Evolutionary conservation across 2,888 invertebrate genomes (phyloP).

Genomic region (Rhodophaea formosa): DNA sequence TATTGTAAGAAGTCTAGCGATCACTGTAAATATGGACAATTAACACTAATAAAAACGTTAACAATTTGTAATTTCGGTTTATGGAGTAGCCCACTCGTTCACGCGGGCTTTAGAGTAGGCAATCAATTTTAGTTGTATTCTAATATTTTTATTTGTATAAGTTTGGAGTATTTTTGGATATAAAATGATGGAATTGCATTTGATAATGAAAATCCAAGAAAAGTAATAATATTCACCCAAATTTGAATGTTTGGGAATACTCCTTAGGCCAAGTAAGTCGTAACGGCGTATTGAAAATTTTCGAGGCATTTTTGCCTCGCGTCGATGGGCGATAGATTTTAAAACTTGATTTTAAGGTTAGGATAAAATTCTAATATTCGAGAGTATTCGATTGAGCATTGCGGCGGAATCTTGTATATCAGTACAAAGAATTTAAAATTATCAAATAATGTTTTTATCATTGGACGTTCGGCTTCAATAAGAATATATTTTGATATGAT

Average conservation of each 20-base stretch:
- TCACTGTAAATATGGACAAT: slow-evolving; percentile 36
- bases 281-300: slow-evolving; percentile 27
- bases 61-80: slow-evolving; percentile 27
- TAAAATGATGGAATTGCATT: background rate
- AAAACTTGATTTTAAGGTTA: slow-evolving; percentile 59
- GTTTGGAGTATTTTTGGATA: slow-evolving; percentile 1
- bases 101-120: background rate
- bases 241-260: slow-evolving; percentile 41
- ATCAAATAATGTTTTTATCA: slow-evolving; percentile 45
- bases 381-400: slow-evolving; percentile 52
- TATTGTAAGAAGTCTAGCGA: slow-evolving; percentile 28
- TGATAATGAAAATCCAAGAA: slow-evolving; percentile 4
- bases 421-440: slow-evolving; percentile 72
- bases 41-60: slow-evolving; percentile 33
- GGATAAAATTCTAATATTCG: slow-evolving; percentile 56
- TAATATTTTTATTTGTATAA: slow-evolving; percentile 6
- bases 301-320: slow-evolving; percentile 47
- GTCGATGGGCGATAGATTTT: slow-evolving; percentile 53
- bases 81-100: slow-evolving; percentile 23
- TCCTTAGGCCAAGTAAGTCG: slow-evolving; percentile 32
- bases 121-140: slow-evolving; percentile 7
- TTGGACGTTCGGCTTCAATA: slow-evolving; percentile 55
- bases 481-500: slow-evolving; percentile 72
- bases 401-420: slow-evolving; percentile 68
- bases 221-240: background rate